A percentile compares a stretch with the other conserved stretches of the same genome.
Conservation (phyloP, 2,888 invertebrate genomes). For the Mythimna lalbum region DNA sequence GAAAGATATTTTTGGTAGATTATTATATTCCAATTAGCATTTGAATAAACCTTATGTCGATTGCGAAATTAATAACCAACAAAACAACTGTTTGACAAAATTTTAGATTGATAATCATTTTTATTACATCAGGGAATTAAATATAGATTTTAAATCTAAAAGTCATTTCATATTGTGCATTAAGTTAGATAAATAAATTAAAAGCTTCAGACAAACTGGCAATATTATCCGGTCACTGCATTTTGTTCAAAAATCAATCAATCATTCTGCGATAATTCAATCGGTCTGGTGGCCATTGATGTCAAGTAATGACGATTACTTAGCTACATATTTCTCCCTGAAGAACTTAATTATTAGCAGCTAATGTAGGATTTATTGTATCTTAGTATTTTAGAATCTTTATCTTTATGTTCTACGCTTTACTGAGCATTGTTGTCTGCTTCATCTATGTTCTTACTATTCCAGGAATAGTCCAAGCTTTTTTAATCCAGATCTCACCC, state of each 20-base stretch:
- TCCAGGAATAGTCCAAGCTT: neutral
- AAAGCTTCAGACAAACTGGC: conserved; percentile 14
- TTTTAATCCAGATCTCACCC: conserved; percentile 18
- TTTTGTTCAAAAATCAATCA: conserved; percentile 39
- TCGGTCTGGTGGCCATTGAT: conserved; percentile 43
- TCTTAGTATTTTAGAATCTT: neutral
- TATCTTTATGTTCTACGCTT: neutral
- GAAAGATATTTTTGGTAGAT: conserved; percentile 13
- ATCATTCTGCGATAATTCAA: conserved; percentile 33
- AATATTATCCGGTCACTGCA: conserved; percentile 29
- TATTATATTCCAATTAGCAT: conserved; percentile 29
- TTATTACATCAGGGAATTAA: conserved; percentile 21
- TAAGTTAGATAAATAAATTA: conserved; percentile 33
- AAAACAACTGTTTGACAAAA: conserved; percentile 11
- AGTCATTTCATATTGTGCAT: conserved; percentile 22
- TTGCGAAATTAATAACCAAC: conserved; percentile 6
- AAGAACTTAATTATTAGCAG: neutral
- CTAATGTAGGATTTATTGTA: neutral
- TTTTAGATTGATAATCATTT: neutral
- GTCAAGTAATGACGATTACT: conserved; percentile 33
- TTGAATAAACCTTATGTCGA: conserved; percentile 11
- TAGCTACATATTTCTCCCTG: conserved; percentile 2
- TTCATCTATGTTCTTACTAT: neutral
- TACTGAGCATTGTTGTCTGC: neutral
- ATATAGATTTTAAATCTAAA: conserved; percentile 26